A percentile compares a stretch with the other conserved stretches of the same genome.
phyloP scores from a whole-genome alignment of 2,888 invertebrate species.

The Dexiosoma caninum region DNA sequence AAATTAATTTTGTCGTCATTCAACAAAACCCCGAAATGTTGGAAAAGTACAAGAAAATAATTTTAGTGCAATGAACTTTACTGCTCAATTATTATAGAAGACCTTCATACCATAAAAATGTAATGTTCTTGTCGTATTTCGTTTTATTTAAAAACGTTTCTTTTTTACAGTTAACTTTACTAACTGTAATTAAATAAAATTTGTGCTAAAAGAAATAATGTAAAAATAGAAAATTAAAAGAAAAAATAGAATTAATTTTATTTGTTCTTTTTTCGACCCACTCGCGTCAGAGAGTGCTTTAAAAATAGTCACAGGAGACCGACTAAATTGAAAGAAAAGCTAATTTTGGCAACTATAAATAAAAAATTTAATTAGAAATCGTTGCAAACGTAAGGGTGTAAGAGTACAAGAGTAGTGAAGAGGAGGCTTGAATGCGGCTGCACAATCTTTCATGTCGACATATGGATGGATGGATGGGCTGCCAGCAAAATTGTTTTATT shows the following conservation, averaged over 20 bases:
- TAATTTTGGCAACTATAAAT: not conserved
- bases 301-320: not conserved
- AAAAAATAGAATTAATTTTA: not conserved
- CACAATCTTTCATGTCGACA: too few species aligned
- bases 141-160: not conserved
- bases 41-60: too few species aligned
- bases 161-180: not conserved
- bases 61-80: constrained; percentile 23
- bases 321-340: not conserved
- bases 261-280: not conserved
- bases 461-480: too few species aligned
- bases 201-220: not conserved
- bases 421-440: too few species aligned
- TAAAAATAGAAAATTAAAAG: not conserved
- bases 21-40: not conserved
- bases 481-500: too few species aligned
- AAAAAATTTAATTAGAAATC: not conserved
- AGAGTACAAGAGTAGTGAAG: not conserved
- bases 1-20: not conserved
- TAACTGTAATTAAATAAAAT: not conserved
- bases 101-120: not conserved
- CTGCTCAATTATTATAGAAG: not conserved
- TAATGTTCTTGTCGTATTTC: too few species aligned
- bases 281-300: not conserved
- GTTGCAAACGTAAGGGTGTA: too few species aligned